Evolutionary conservation across 2,797 vertebrate species (phyloP).

Genomic region (Muscicapa comitata): DNA sequence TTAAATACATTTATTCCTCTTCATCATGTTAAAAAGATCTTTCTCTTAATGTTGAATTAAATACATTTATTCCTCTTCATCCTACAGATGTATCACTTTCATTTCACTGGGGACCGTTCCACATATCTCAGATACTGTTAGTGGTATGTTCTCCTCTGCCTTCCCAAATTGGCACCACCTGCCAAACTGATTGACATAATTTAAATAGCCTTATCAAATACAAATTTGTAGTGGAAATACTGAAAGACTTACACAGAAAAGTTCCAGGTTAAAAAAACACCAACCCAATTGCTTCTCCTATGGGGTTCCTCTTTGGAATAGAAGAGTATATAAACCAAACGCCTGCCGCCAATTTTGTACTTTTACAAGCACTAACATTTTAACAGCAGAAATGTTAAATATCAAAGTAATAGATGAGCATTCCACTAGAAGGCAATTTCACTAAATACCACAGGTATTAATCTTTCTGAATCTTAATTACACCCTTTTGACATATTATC

Average conservation of each 20-base stretch:
- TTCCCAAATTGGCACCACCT: neutral
- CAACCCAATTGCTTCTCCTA: neutral
- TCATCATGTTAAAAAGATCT: conserved; percentile 25
- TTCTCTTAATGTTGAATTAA: conserved; percentile 35
- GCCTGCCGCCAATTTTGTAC: conserved; percentile 32
- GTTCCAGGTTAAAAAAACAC: neutral
- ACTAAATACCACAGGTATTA: conserved; percentile 82
- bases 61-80: conserved; percentile 43
- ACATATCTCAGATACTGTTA: neutral
- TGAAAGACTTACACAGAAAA: neutral
- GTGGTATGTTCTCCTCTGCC: neutral
- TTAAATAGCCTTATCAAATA: neutral
- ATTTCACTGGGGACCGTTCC: neutral
- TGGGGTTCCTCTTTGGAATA: neutral
- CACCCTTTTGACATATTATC: conserved; percentile 78
- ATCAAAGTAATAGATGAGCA: conserved; percentile 81
- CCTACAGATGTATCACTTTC: conserved; percentile 13
- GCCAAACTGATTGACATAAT: neutral
- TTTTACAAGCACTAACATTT: conserved; percentile 76
- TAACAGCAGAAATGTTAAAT: conserved; percentile 78
- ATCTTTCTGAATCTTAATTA: conserved; percentile 83
- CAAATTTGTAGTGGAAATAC: neutral
- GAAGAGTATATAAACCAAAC: conserved; percentile 53
- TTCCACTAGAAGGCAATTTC: conserved; percentile 79
- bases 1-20: conserved; percentile 47